Evolutionary conservation across 2,797 vertebrate genomes (phyloP).

Genomic region (Phoxinus dragarum): DNA sequence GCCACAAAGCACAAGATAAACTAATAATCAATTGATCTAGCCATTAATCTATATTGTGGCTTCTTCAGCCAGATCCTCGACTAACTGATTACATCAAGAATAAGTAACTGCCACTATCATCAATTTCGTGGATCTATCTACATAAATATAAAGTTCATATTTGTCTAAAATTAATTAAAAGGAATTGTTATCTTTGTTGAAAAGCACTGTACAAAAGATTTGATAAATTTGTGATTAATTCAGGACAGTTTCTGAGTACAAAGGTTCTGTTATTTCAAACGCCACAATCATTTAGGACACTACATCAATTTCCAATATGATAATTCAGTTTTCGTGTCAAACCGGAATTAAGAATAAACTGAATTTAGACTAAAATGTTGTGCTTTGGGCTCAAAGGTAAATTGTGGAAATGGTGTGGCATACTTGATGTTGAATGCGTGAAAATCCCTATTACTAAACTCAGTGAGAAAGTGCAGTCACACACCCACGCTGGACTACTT

Average conservation of each 20-base stretch:
- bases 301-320: slow-evolving; percentile 4
- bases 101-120: not conserved
- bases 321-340: slow-evolving; percentile 42
- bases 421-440: slow-evolving; percentile 46
- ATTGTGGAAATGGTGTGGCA: slow-evolving; percentile 47
- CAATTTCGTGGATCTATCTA: not conserved
- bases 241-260: not conserved
- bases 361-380: slow-evolving; percentile 32
- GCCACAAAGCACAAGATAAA: slow-evolving; percentile 37
- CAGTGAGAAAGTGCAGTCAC: slow-evolving; percentile 43
- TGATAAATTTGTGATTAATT: not conserved
- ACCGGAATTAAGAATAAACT: slow-evolving; percentile 34
- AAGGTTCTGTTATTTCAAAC: not conserved
- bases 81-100: not conserved
- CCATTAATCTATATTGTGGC: slow-evolving; percentile 30
- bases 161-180: not conserved
- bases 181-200: not conserved
- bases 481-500: slow-evolving; percentile 46
- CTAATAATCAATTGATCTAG: slow-evolving; percentile 31
- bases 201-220: not conserved
- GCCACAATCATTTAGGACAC: not conserved
- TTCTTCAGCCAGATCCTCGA: not conserved
- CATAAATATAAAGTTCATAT: not conserved
- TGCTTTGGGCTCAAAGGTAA: slow-evolving; percentile 40
- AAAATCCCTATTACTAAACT: slow-evolving; percentile 57